Evolutionary conservation across 2,797 vertebrate genomes (phyloP).

Genomic region (Phoebastria nigripes): DNA sequence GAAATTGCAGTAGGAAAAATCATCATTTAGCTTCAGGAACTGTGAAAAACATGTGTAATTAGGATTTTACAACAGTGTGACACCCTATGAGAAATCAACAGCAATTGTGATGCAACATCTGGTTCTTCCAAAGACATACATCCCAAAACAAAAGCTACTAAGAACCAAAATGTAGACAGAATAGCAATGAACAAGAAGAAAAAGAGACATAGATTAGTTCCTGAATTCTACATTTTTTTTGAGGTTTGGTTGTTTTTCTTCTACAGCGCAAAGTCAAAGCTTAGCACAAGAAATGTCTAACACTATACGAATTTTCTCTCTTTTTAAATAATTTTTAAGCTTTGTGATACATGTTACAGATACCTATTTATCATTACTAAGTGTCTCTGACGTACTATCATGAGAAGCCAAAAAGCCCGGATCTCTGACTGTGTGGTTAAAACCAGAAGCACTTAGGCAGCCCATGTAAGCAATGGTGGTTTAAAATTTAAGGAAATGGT

Average conservation of each 20-base stretch:
- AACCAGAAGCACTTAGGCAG: background rate
- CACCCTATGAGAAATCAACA: conserved; percentile 16
- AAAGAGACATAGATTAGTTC: background rate
- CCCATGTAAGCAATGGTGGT: background rate
- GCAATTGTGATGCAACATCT: conserved; percentile 41
- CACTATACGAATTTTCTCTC: background rate
- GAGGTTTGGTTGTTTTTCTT: background rate
- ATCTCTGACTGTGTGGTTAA: background rate
- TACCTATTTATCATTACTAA: background rate
- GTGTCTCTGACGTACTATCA: background rate
- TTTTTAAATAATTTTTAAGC: background rate
- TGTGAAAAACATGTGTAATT: conserved; percentile 1
- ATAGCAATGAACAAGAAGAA: background rate
- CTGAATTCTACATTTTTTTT: background rate
- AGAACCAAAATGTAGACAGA: background rate
- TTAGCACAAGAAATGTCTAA: background rate
- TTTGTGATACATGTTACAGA: background rate
- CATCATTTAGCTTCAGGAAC: conserved; percentile 1
- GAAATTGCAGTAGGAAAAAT: background rate
- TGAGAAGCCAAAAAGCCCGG: background rate
- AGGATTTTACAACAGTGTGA: conserved; percentile 3
- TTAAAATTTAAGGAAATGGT: conserved; percentile 7
- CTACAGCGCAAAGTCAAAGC: background rate
- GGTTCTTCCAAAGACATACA: background rate
- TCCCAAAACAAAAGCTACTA: background rate